Conservation (phyloP, 1,140 invertebrate species). For the Prorops nasuta region DNA sequence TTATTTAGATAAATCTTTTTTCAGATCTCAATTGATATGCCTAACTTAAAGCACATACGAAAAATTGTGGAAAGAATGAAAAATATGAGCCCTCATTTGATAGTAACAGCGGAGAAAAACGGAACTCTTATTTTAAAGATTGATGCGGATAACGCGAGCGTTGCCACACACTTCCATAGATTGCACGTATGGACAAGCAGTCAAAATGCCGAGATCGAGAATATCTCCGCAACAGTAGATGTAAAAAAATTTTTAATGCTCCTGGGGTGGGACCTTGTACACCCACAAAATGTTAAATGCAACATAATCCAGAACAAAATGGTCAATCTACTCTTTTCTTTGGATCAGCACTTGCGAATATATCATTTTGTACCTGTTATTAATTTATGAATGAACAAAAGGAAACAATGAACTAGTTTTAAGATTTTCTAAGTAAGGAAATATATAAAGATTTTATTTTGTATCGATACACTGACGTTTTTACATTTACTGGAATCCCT, state of each 20-base stretch:
- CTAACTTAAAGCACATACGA: constrained; percentile 70
- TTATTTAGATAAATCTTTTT: constrained; percentile 30
- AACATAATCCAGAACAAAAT: constrained; percentile 58
- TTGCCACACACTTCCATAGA: constrained; percentile 75
- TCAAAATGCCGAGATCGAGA: constrained; percentile 25
- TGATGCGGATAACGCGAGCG: constrained; percentile 72
- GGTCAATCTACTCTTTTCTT: constrained; percentile 60
- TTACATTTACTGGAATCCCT: constrained; percentile 1
- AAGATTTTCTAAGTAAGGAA: background rate
- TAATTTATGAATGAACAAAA: background rate
- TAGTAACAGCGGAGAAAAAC: constrained; percentile 66
- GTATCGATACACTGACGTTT: background rate
- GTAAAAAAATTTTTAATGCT: constrained; percentile 61
- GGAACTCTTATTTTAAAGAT: constrained; percentile 73
- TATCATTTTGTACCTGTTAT: constrained; percentile 62
- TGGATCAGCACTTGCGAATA: constrained; percentile 60
- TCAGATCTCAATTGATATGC: constrained; percentile 76
- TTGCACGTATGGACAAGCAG: constrained; percentile 53
- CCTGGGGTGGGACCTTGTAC: constrained; percentile 60
- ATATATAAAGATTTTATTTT: background rate
- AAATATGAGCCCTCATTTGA: constrained; percentile 68
- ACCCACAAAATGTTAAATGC: constrained; percentile 60
- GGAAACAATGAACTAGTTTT: background rate
- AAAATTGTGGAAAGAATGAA: constrained; percentile 80
- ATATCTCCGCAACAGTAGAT: constrained; percentile 57